These are phyloP conservation scores for Sandelia bainsii DNA, from an alignment of 2,797 vertebrate species.

Conservation along the genomic window DNA sequence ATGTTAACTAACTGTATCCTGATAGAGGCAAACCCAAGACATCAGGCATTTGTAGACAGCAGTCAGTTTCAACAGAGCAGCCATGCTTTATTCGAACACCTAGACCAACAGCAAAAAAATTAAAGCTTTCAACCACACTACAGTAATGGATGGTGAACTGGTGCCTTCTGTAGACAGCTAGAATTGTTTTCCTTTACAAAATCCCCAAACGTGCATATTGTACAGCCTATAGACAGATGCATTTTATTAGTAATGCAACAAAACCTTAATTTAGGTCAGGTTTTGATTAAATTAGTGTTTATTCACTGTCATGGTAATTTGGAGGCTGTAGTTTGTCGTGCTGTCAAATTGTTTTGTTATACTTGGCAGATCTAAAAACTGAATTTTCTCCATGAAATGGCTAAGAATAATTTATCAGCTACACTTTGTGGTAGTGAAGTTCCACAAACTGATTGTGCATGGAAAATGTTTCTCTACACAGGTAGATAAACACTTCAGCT, in stretches of 20 bases:
- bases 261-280: neutral
- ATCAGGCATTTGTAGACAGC: neutral
- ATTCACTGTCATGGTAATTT: neutral
- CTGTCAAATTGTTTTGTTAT: neutral
- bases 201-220: constrained; percentile 37
- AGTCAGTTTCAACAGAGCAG: constrained; percentile 45
- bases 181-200: constrained; percentile 19
- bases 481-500: neutral
- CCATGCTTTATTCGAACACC: constrained; percentile 78
- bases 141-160: constrained; percentile 13
- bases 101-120: constrained; percentile 64
- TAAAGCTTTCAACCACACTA: constrained; percentile 69
- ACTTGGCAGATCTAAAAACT: neutral
- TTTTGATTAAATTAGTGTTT: too few relatives aligned
- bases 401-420: neutral
- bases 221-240: neutral
- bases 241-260: neutral
- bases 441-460: neutral
- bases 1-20: neutral
- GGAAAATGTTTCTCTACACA: constrained; percentile 11
- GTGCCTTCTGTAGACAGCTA: neutral
- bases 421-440: neutral
- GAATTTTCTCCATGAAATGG: neutral
- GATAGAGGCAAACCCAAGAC: neutral
- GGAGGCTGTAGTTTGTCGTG: neutral